phyloP scores from a whole-genome alignment of 1,140 invertebrate species.

The Drosophila tsacasi region DNA sequence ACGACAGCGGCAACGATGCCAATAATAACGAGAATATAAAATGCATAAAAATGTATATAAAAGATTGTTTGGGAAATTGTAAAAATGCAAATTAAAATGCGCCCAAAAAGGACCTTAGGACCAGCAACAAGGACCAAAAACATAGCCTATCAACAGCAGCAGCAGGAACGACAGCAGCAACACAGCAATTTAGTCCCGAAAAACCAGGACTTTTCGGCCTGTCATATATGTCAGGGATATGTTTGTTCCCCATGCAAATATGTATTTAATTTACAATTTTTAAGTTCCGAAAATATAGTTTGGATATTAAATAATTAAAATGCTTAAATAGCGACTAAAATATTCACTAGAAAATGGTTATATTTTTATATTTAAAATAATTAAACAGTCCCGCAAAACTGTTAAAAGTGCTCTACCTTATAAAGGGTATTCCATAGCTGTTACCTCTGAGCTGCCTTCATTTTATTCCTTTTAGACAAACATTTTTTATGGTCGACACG shows the following conservation, averaged over 20 bases:
- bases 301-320: neutral
- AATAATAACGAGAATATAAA: slow-evolving; percentile 46
- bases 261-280: neutral
- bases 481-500: slow-evolving; percentile 49
- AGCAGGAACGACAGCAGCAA: slow-evolving; percentile 1
- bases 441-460: neutral
- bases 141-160: slow-evolving; percentile 26
- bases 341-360: neutral
- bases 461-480: slow-evolving; percentile 19
- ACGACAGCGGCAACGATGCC: slow-evolving; percentile 16
- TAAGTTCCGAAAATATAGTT: neutral
- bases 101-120: slow-evolving; percentile 26
- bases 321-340: too few species aligned
- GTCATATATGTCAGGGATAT: neutral
- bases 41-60: slow-evolving; percentile 41
- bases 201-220: neutral
- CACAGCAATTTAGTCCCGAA: slow-evolving; percentile 15
- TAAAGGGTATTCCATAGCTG: neutral
- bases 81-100: slow-evolving; percentile 60
- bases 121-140: slow-evolving; percentile 7
- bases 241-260: neutral
- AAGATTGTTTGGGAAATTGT: slow-evolving; percentile 40
- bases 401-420: neutral
- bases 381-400: neutral
- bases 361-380: neutral